These are phyloP conservation scores for Gymnocephalus cernua DNA, from an alignment of 2,113 vertebrate species.

Conservation along the genomic window DNA sequence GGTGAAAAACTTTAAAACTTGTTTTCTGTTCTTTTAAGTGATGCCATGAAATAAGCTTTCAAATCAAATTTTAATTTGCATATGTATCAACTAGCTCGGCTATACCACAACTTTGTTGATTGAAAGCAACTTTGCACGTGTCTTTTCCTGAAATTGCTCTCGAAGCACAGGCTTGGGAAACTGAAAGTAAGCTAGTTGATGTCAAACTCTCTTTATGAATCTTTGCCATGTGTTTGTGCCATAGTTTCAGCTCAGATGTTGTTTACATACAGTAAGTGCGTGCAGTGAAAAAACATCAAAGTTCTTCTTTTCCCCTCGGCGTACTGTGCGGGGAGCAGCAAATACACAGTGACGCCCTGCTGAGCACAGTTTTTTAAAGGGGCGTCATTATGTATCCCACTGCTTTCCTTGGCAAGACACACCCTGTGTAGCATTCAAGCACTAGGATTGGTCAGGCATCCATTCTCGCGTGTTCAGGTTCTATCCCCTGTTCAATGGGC, in stretches of 20 bases:
- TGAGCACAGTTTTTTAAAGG: conserved; percentile 1
- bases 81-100: background rate
- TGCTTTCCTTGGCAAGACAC: too few relatives aligned
- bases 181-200: background rate
- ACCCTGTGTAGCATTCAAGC: too few relatives aligned
- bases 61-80: conserved; percentile 6
- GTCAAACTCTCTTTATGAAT: background rate
- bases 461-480: too few relatives aligned
- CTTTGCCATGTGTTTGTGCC: background rate
- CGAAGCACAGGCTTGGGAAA: background rate
- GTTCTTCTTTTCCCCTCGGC: background rate
- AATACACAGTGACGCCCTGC: conserved; percentile 22
- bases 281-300: conserved; percentile 32
- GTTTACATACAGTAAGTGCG: conserved; percentile 29
- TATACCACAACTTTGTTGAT: background rate
- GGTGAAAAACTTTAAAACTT: background rate
- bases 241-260: conserved; percentile 10
- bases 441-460: too few relatives aligned
- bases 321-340: background rate
- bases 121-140: background rate
- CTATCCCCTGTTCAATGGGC: too few relatives aligned
- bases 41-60: conserved; percentile 21
- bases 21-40: background rate
- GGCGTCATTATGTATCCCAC: too few relatives aligned
- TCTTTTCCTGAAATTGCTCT: background rate